phyloP scores from a whole-genome alignment of 53 echinoderm and acorn worm species.

The Stichopus horrens region DNA sequence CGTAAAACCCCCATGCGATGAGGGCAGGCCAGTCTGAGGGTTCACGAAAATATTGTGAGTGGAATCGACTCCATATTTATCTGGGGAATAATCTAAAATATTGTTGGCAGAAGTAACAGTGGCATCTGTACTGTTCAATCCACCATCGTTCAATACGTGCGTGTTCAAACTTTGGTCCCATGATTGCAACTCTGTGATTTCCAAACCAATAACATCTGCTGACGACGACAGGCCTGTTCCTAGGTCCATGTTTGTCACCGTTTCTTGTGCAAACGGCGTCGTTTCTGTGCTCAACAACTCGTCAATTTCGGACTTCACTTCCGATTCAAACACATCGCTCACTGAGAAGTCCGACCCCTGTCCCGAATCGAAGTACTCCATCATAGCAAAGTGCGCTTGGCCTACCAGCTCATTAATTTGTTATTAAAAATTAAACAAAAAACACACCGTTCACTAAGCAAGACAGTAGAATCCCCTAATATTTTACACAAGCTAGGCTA shows the following conservation, averaged over 20 bases:
- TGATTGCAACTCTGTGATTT: constrained; percentile 21
- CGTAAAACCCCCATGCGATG: constrained; percentile 21
- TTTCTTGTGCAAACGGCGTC: constrained; percentile 65
- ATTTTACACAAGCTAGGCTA: too few species aligned
- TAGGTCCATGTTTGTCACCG: constrained; percentile 39
- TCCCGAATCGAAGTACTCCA: constrained; percentile 78
- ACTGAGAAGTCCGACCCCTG: constrained; percentile 80
- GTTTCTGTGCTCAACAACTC: constrained; percentile 85
- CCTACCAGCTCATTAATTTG: too few species aligned
- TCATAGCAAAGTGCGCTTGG: constrained; percentile 12
- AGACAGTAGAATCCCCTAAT: too few species aligned
- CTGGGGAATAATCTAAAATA: constrained; percentile 72
- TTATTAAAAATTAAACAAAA: too few species aligned
- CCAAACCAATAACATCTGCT: constrained; percentile 46
- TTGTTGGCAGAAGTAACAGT: constrained; percentile 40
- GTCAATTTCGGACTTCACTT: constrained; percentile 95
- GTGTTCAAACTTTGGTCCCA: constrained; percentile 22
- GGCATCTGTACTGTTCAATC: neutral
- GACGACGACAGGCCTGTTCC: constrained; percentile 30
- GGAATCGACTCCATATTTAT: constrained; percentile 65
- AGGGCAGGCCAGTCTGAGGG: constrained; percentile 91
- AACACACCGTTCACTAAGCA: too few species aligned
- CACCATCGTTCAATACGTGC: neutral
- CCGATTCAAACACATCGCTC: constrained; percentile 85
- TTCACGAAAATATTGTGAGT: constrained; percentile 73